Evolutionary conservation across 2,888 invertebrate species (phyloP).

Genomic region (Tipula vernalis): DNA sequence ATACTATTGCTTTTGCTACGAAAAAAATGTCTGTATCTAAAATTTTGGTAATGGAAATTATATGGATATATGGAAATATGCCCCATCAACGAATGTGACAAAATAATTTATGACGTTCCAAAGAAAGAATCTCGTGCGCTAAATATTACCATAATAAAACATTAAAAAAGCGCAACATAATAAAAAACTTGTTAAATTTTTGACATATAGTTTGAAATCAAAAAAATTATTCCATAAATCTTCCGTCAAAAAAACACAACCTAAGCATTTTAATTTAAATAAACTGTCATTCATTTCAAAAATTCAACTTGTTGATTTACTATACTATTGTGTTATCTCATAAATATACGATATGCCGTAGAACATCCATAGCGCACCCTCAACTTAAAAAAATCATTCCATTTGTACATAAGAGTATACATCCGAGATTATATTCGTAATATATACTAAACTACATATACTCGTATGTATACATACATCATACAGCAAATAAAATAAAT

Average conservation of each 20-base stretch:
- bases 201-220: neutral
- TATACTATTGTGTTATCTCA: neutral
- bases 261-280: neutral
- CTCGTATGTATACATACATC: too few species aligned
- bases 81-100: too few species aligned
- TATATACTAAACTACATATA: too few species aligned
- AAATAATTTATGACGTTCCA: too few species aligned
- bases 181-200: neutral
- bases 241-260: neutral
- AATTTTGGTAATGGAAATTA: too few species aligned
- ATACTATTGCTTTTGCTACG: too few species aligned
- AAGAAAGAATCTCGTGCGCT: too few species aligned
- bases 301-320: neutral
- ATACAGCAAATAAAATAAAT: too few species aligned
- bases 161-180: too few species aligned
- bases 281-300: neutral
- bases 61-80: too few species aligned
- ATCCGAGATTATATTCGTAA: neutral
- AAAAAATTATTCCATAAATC: neutral
- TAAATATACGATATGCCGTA: neutral
- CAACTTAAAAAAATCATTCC: neutral
- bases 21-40: too few species aligned
- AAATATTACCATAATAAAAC: too few species aligned
- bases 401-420: neutral
- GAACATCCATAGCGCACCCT: neutral